Evolutionary conservation across 2,113 vertebrate species (phyloP).

Genomic region (Xenopus borealis): DNA sequence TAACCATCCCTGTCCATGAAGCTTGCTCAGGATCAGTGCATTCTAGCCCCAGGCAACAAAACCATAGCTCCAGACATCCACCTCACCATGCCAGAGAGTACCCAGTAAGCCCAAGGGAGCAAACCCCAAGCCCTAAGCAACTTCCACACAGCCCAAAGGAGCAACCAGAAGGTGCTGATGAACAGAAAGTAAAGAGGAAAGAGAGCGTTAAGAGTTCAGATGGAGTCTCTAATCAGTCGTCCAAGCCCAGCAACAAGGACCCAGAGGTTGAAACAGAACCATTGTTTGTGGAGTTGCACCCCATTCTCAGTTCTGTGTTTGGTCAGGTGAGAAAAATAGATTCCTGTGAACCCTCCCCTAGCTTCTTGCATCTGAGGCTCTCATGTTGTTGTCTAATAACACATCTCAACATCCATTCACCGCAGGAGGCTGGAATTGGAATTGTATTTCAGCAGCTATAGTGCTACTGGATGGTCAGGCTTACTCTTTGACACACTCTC

Average conservation of each 20-base stretch:
- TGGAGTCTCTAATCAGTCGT: constrained; percentile 31
- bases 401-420: too few species aligned
- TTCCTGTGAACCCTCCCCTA: constrained; percentile 50
- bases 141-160: constrained; percentile 49
- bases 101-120: constrained; percentile 50
- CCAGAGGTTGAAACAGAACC: constrained; percentile 69
- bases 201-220: constrained; percentile 18
- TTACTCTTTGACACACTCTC: too few species aligned
- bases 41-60: constrained; percentile 22
- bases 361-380: too few species aligned
- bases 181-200: constrained; percentile 37
- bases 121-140: constrained; percentile 57
- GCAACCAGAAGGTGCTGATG: constrained; percentile 52
- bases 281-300: constrained; percentile 73
- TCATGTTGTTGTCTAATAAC: too few species aligned
- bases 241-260: constrained; percentile 60
- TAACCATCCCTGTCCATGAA: constrained; percentile 1
- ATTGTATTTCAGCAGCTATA: too few species aligned
- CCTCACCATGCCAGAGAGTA: constrained; percentile 23
- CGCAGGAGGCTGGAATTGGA: too few species aligned
- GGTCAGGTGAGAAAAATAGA: constrained; percentile 84
- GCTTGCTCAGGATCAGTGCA: background rate
- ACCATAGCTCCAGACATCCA: constrained; percentile 1
- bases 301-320: constrained; percentile 88
- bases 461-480: too few species aligned